phyloP scores from a whole-genome alignment of 2,888 invertebrate genomes.

The Gisinianus flammeolus region DNA sequence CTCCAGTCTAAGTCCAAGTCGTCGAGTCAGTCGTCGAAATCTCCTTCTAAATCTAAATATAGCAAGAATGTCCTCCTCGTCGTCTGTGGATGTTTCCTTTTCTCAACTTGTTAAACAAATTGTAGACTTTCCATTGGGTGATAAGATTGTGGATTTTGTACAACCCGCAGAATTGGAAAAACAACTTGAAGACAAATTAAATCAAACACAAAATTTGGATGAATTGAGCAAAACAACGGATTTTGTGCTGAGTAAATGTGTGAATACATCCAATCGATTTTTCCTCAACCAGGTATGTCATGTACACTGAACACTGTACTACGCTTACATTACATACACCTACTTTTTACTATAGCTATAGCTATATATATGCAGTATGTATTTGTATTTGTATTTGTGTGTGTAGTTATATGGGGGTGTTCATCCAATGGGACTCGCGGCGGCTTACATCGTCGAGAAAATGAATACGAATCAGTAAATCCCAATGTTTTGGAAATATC shows the following conservation, averaged over 20 bases:
- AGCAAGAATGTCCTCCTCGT: neutral
- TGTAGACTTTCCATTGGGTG: conserved; percentile 20
- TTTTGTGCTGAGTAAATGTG: conserved; percentile 65
- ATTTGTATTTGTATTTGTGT: conserved; percentile 78
- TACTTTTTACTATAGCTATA: too few relatives aligned
- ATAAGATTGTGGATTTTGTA: conserved; percentile 51
- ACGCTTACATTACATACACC: too few relatives aligned
- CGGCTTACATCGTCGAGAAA: conserved; percentile 78
- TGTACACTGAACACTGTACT: neutral
- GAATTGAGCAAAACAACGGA: conserved; percentile 48
- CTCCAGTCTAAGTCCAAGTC: too few relatives aligned
- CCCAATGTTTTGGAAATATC: neutral
- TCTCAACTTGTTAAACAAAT: conserved; percentile 16
- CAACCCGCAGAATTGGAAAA: conserved; percentile 52
- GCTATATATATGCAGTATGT: too few relatives aligned
- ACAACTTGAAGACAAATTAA: conserved; percentile 42
- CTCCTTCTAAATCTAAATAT: too few relatives aligned
- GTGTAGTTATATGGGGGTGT: conserved; percentile 71
- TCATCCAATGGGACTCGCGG: conserved; percentile 77
- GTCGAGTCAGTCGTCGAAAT: too few relatives aligned
- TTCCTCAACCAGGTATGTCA: conserved; percentile 32
- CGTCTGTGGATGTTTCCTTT: neutral
- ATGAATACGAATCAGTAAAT: conserved; percentile 83
- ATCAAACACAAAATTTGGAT: neutral
- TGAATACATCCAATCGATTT: conserved; percentile 73